A percentile compares a stretch with the other conserved stretches of the same genome.
phyloP scores from a whole-genome alignment of 1,140 invertebrate species.

The Drosophila tsacasi region DNA sequence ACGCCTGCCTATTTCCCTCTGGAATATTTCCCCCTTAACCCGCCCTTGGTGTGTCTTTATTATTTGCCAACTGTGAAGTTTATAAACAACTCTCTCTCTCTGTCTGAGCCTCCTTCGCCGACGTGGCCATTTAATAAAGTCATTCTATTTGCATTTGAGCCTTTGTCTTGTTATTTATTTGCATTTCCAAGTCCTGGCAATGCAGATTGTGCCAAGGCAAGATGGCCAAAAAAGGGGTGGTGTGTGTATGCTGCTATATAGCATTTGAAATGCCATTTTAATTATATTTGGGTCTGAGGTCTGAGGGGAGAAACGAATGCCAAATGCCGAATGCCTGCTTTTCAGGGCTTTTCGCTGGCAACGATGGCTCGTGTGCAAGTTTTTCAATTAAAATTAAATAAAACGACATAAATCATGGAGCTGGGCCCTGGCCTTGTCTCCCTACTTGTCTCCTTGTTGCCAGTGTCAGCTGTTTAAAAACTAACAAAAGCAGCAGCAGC shows the following conservation, averaged over 20 bases:
- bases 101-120: constrained; percentile 14
- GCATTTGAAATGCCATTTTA: constrained; percentile 81
- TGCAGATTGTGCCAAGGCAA: constrained; percentile 50
- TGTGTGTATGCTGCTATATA: not conserved
- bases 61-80: constrained; percentile 47
- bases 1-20: not conserved
- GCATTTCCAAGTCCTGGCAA: constrained; percentile 44
- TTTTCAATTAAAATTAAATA: constrained; percentile 84
- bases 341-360: constrained; percentile 14
- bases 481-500: constrained; percentile 44
- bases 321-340: constrained; percentile 25
- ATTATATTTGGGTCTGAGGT: constrained; percentile 74
- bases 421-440: constrained; percentile 10
- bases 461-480: constrained; percentile 44
- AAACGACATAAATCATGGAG: constrained; percentile 78
- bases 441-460: constrained; percentile 14
- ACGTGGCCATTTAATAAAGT: constrained; percentile 70
- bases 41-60: constrained; percentile 18
- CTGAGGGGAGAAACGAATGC: not conserved
- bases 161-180: constrained; percentile 79
- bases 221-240: constrained; percentile 17
- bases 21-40: constrained; percentile 3
- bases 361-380: constrained; percentile 53
- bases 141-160: constrained; percentile 81
- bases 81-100: constrained; percentile 17